Base-by-base conservation (phyloP, 2,113 vertebrate genomes). In the Sylvietta virens region DNA sequence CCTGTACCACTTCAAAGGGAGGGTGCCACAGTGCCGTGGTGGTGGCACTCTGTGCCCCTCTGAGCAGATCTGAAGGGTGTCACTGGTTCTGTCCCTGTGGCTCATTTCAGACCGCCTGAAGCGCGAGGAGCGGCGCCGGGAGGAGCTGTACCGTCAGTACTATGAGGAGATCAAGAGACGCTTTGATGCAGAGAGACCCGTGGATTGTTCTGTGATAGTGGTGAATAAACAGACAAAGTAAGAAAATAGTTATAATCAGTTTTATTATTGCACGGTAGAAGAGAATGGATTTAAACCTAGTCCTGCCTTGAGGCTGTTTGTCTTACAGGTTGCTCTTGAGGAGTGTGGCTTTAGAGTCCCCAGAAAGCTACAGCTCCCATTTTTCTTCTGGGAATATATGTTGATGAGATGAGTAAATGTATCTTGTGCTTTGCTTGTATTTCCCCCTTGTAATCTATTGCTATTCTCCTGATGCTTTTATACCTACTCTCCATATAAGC, bases 191-290 rank as follows among this genome's bases (percentile, higher is more conserved):
- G 99, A 99, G 85, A 98, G 99, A 28, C 99, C 99, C 1, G 99
- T 99, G 17, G 99, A 99, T 96, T 99, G 99, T 92, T 99, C 99
- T 8, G 99, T 99, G 81, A 99, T 99, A 31, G 99, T 99, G 45
- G 99, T 99, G 95, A 99, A 99, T 97, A 99, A 99, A 84, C 99
- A 98, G 57, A 99, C 99, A 53, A 99, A 99, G 99, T 99, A 98
- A 98, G 99, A 96, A 40, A 72, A n/a, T 16, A 51, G 10, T 66
- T 47, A 37, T 1, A 17, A 64, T 28, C 9, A 1, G 10, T 50
- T 94, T 51, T 87, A 8, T 73, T 71, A 58, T 15, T 53, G 42
- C 26, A 28, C 18, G 26, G 7, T 69, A 44, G 26, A 74, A 81
- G 60, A 71, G 45, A 61, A 82, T 23, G 8, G 40, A 70, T 37